Base-by-base conservation (phyloP, 2,797 vertebrate species). In the Chloroceryle amazona region DNA sequence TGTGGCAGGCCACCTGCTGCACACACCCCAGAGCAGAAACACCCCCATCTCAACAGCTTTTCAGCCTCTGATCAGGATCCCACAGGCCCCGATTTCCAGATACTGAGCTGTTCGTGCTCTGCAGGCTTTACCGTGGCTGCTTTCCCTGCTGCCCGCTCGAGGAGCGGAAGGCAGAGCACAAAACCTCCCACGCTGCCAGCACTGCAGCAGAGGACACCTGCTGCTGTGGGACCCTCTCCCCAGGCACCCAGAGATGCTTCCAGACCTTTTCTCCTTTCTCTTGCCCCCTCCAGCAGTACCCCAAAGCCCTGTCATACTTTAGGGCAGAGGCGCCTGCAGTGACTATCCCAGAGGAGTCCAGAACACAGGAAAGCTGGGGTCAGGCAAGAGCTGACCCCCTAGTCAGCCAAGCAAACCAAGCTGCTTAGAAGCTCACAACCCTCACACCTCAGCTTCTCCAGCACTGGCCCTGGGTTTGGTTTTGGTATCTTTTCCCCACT, bases 31-130 rank as follows among this genome's bases (percentile, higher is more conserved):
- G 54, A 23, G 83, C 29, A 0, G 29, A 17, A 4, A 55, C 35
- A 37, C 66, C 62, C n/a, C 41, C 62, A 26, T 42, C 61, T 8
- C 22, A 26, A 3, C 55, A 49, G 78, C 63, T 65, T 18, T 54
- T 28, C 68, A 23, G 1, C 28, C 44, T 9, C 2, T 3, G 11
- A 41, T 10, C 12, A 0, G 63, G 62, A 26, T 39, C 57, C 23
- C 60, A 4, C 58, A 15, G 52, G 39, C 35, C 28, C 61, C 12
- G 5, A 13, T 9, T 21, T 75, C 80, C 67, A 37, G 21, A 28
- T 7, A 6, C 0, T 35, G 3, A 29, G 4, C 54, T 4, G 25
- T 3, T 28, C 2, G 2, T 8, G 11, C 26, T 9, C 58, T 3
- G 20, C 6, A 2, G 2, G 41, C n/a, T 6, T 23, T 13, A 7